These are phyloP conservation scores for Lethenteron reissneri DNA, from an alignment of 2,113 vertebrate species.

Conservation along the genomic window DNA sequence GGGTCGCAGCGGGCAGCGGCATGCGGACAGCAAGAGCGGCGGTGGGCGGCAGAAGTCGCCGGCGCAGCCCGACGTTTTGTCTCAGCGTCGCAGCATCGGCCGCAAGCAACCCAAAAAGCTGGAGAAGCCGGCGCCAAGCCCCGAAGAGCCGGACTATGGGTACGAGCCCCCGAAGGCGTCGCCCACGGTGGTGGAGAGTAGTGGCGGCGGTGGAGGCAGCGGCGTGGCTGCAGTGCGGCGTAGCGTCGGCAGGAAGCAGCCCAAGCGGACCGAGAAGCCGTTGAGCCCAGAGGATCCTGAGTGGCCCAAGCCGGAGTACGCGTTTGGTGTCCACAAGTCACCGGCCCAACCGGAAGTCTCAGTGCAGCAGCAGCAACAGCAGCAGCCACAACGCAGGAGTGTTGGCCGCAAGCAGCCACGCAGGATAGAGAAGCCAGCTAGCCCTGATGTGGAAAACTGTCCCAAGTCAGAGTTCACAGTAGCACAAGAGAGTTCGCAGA, in stretches of 20 bases:
- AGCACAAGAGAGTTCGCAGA: not conserved
- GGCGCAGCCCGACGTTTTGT: conserved; percentile 43
- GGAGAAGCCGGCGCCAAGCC: conserved; percentile 35
- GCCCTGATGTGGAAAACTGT: conserved; percentile 40
- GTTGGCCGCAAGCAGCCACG: conserved; percentile 89
- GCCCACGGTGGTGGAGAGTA: not conserved
- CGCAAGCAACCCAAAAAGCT: conserved; percentile 93
- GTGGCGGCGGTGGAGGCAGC: not conserved
- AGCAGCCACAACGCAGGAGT: conserved; percentile 23
- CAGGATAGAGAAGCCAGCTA: conserved; percentile 59
- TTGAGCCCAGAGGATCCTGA: conserved; percentile 48
- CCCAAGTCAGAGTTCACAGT: not conserved
- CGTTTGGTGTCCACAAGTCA: no score
- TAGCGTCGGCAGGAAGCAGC: conserved; percentile 74
- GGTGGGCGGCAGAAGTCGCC: conserved; percentile 77
- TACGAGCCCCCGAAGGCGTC: not conserved
- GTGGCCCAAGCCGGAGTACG: not conserved
- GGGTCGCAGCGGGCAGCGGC: not conserved
- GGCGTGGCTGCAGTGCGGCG: conserved; percentile 20
- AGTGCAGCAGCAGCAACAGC: no score
- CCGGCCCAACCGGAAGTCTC: no score
- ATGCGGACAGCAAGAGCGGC: conserved; percentile 22
- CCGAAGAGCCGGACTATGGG: not conserved
- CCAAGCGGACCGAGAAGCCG: conserved; percentile 74
- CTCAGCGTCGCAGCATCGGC: conserved; percentile 47